Conservation (phyloP, 2,797 vertebrate species). For the Falco cherrug region DNA sequence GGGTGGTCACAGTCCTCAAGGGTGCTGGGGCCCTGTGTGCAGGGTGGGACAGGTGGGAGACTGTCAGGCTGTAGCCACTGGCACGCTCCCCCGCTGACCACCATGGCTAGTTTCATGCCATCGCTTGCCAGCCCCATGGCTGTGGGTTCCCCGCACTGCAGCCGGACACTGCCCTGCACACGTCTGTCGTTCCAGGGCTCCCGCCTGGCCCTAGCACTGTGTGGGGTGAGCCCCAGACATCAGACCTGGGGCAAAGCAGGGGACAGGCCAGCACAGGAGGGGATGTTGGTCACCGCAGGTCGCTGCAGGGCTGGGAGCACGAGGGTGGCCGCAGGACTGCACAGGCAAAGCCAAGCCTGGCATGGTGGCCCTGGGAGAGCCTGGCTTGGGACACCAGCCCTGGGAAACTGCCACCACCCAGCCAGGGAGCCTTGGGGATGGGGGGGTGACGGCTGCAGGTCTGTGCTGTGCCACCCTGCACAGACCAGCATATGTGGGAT, state of each 20-base stretch:
- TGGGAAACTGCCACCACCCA: neutral
- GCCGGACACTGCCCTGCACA: neutral
- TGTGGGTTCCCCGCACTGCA: fast-evolving
- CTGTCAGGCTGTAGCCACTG: fast-evolving
- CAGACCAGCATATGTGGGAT: neutral
- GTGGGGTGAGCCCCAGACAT: neutral
- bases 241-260: neutral
- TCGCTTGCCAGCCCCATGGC: neutral
- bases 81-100: neutral
- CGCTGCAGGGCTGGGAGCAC: neutral
- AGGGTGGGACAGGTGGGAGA: neutral
- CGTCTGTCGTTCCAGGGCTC: neutral
- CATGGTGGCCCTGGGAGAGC: no score
- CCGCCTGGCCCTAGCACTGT: neutral
- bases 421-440: no score
- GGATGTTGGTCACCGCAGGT: fast-evolving
- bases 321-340: neutral
- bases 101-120: fast-evolving
- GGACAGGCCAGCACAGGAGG: neutral
- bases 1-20: fast-evolving
- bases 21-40: no score
- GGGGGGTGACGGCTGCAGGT: neutral
- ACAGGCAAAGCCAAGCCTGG: no score
- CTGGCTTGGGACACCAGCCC: neutral
- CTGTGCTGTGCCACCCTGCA: neutral